Evolutionary conservation across 2,797 vertebrate species (phyloP), one percentile per base, ranked within the genome.

Genomic region (Takifugu ocellatus): DNA sequence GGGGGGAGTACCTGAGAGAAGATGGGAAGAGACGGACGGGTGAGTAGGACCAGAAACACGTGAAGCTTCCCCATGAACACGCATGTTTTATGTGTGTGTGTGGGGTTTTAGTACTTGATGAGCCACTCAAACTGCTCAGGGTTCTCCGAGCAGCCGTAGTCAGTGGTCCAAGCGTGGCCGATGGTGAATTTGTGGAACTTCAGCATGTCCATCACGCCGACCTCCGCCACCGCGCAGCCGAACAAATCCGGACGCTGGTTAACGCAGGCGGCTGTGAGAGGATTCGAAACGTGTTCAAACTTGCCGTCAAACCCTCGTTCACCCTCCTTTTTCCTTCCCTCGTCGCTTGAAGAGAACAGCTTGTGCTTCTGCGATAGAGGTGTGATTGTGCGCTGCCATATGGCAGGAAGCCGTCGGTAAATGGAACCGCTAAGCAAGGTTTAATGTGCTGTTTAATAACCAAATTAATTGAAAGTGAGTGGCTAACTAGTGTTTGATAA

Each of bases 151-250:
- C 89, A 92, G 87, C 91, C 90, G 5, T 90, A 92, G 75, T 92
- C 91, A 0, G 88, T 90, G 72, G 91, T 92, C 91, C 91, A 92
- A 59, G 91, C 91, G 6, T 92, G 91, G 33, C 91, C 91, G 16
- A 92, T 92, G 82, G 91, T 92, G 78, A 90, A 92, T 25, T 88
- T 89, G 73, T 92, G 91, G 63, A 92, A 92, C 80, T 92, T 91
- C 9, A 92, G 75, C 91, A 92, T 91, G 68, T 92, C 91, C 91
- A 92, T 90, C 54, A 92, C 91, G 0, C 91, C 91, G 1, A 92
- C 91, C 57, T 92, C 83, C 0, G 88, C 89, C 47, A 92, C 88
- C 0, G 82, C 91, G 6, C 91, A 92, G 47, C 91, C 90, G 0
- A 85, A 92, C 68, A 92, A 89, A 29, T 92, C 89, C 0, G 91